A percentile compares a stretch with the other conserved stretches of the same genome.
These are phyloP conservation scores for Gallinago media DNA, from an alignment of 2,113 vertebrate species.

Conservation along the genomic window DNA sequence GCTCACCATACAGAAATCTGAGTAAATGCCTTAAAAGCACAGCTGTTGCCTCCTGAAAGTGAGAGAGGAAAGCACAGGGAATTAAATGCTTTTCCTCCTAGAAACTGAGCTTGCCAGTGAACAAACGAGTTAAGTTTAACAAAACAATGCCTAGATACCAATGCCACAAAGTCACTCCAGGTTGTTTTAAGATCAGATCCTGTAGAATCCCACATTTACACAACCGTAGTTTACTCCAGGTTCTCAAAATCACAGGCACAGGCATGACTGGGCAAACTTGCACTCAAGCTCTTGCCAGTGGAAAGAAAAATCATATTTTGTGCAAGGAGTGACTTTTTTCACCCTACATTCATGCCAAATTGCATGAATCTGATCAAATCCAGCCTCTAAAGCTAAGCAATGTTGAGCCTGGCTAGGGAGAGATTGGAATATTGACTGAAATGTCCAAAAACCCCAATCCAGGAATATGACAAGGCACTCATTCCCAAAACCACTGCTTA, in stretches of 20 bases:
- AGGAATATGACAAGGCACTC: not conserved
- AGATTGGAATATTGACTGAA: not conserved
- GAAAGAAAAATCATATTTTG: not conserved
- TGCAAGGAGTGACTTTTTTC: not conserved
- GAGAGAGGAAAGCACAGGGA: too few relatives aligned
- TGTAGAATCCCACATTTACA: not conserved
- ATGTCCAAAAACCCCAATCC: not conserved
- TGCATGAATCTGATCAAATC: not conserved
- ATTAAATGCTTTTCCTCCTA: not conserved
- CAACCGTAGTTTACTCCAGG: not conserved
- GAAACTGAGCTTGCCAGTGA: not conserved
- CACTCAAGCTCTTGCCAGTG: not conserved
- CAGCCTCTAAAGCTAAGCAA: not conserved
- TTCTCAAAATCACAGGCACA: not conserved
- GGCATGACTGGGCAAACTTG: not conserved
- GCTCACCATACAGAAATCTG: rapidly evolving
- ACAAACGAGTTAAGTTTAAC: not conserved
- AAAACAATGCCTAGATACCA: not conserved
- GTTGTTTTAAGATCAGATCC: not conserved
- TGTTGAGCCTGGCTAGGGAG: not conserved
- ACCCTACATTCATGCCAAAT: not conserved
- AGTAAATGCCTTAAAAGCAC: not conserved
- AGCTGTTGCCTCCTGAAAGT: not conserved
- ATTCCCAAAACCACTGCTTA: not conserved
- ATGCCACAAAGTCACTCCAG: not conserved